phyloP scores from a whole-genome alignment of 1,140 invertebrate genomes.

The Pentalonia nigronervosa region DNA sequence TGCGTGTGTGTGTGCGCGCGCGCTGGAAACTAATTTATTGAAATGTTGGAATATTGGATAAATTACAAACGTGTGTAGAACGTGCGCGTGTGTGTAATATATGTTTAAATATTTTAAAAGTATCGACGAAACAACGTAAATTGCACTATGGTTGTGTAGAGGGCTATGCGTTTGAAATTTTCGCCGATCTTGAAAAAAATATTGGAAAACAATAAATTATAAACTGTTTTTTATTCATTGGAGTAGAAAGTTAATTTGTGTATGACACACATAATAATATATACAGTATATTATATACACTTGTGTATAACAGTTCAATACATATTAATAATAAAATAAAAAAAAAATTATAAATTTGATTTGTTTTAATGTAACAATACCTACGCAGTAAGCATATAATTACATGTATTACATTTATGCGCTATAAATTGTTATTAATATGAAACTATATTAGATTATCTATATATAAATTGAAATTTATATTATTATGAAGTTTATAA shows the following conservation, averaged over 20 bases:
- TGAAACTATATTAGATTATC: too few relatives aligned
- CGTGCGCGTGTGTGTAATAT: not conserved
- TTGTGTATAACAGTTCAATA: not conserved
- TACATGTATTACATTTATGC: not conserved
- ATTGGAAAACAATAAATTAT: not conserved
- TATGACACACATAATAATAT: not conserved
- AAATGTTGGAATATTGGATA: not conserved
- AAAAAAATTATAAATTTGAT: not conserved
- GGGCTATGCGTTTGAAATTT: not conserved
- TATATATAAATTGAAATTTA: not conserved
- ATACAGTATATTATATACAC: too few relatives aligned
- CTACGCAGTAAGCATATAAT: not conserved
- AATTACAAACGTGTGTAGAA: not conserved
- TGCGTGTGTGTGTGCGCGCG: not conserved
- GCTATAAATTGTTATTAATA: too few relatives aligned
- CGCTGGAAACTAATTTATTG: not conserved
- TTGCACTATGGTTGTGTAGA: not conserved
- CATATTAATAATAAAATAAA: not conserved
- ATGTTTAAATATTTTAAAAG: constrained; percentile 7
- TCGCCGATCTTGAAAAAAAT: not conserved
- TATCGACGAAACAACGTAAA: not conserved
- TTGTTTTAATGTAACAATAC: not conserved
- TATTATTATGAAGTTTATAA: too few relatives aligned
- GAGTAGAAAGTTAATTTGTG: not conserved
- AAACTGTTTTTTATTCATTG: not conserved